phyloP scores from a whole-genome alignment of 2,888 invertebrate genomes.

The Sceliomorpha sp. region DNA sequence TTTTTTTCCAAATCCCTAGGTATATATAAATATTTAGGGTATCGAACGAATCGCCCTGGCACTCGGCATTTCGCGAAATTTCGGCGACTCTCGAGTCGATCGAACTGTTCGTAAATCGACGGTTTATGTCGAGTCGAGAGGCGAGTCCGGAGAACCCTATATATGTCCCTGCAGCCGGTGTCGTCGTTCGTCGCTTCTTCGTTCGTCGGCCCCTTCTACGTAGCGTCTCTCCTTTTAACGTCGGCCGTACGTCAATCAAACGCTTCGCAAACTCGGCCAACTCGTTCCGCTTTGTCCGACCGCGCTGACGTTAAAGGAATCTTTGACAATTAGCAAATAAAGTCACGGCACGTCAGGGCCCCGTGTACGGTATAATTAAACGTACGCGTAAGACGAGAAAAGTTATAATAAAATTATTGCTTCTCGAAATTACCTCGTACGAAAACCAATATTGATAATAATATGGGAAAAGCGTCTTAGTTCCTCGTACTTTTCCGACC shows the following conservation, averaged over 20 bases:
- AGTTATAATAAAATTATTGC: no score
- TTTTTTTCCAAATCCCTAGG: conserved; percentile 36
- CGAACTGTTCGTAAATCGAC: conserved; percentile 26
- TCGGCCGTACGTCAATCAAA: conserved; percentile 32
- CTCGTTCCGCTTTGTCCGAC: not conserved
- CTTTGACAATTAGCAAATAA: conserved; percentile 24
- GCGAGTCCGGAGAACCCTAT: conserved; percentile 5
- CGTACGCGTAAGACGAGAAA: no score
- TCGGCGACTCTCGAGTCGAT: conserved; percentile 21
- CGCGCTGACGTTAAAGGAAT: conserved; percentile 1
- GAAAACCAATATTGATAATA: no score
- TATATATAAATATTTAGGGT: conserved; percentile 47
- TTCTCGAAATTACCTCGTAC: no score
- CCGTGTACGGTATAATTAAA: no score
- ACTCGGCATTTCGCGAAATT: conserved; percentile 29
- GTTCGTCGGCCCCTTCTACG: no score
- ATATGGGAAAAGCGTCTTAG: no score
- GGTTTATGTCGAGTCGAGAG: conserved; percentile 15
- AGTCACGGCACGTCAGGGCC: not conserved
- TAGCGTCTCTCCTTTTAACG: conserved; percentile 4
- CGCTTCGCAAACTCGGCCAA: conserved; percentile 11
- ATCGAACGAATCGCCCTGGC: conserved; percentile 4
- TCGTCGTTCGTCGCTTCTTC: not conserved
- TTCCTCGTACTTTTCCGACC: no score
- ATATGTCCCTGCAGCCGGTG: conserved; percentile 1